These are phyloP conservation scores for Nyctereutes procyonoides DNA, from an alignment of 2,113 vertebrate species.

Conservation along the genomic window DNA sequence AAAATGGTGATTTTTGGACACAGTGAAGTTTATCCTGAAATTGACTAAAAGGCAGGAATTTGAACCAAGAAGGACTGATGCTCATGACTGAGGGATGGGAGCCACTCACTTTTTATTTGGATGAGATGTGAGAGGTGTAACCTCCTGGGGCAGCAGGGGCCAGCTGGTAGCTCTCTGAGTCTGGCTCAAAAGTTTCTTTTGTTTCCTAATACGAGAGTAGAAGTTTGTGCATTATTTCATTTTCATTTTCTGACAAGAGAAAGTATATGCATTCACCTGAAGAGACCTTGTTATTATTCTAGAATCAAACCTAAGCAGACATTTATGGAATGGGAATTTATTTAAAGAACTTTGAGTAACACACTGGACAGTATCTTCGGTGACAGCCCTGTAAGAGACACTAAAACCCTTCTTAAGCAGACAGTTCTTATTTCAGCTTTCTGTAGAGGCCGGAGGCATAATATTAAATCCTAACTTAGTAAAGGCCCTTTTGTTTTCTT, in stretches of 20 bases:
- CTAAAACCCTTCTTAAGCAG: slow-evolving; percentile 48
- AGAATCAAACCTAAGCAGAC: slow-evolving; percentile 59
- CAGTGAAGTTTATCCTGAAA: slow-evolving; percentile 19
- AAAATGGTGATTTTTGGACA: slow-evolving; percentile 58
- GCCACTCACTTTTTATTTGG: background rate
- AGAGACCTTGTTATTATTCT: slow-evolving; percentile 50
- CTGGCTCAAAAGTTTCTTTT: slow-evolving; percentile 29
- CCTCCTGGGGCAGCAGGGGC: background rate
- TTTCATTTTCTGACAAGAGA: slow-evolving; percentile 62
- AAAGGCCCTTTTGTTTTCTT: background rate
- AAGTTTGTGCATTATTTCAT: slow-evolving; percentile 31
- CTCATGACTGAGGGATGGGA: background rate
- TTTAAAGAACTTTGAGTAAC: slow-evolving; percentile 58
- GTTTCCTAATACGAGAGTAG: slow-evolving; percentile 1
- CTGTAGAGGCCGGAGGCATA: background rate
- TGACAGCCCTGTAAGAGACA: slow-evolving; percentile 35
- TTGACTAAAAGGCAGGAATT: background rate
- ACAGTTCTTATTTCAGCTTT: slow-evolving; percentile 19
- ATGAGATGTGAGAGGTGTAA: background rate
- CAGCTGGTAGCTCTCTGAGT: background rate
- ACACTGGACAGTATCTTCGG: slow-evolving; percentile 56
- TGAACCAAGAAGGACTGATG: background rate
- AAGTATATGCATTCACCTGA: slow-evolving; percentile 32
- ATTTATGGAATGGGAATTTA: slow-evolving; percentile 66
- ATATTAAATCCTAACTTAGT: slow-evolving; percentile 33